These are phyloP conservation scores for Phyto melanocephala DNA, from an alignment of 2,888 invertebrate genomes.

Conservation along the genomic window DNA sequence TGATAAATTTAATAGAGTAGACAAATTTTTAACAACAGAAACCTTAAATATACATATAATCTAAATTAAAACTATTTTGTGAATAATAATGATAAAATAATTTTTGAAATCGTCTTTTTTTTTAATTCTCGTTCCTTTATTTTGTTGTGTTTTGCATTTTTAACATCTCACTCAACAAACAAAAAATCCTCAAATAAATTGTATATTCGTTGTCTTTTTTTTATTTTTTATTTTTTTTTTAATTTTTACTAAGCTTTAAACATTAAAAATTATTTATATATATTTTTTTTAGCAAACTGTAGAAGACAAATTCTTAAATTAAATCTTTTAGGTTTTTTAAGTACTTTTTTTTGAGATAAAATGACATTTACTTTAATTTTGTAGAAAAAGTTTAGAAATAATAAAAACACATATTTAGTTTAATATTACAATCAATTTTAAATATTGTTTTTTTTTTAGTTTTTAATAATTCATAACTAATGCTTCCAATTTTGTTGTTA, in stretches of 20 bases:
- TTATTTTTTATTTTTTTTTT: constrained; percentile 3
- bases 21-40: no score
- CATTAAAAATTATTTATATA: constrained; percentile 14
- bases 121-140: neutral
- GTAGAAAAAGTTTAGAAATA: constrained; percentile 6
- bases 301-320: constrained; percentile 63
- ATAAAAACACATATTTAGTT: constrained; percentile 28
- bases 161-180: neutral
- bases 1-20: no score
- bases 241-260: constrained; percentile 57
- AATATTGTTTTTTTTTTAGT: constrained; percentile 50
- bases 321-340: constrained; percentile 39
- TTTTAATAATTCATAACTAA: constrained; percentile 58
- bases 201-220: constrained; percentile 45
- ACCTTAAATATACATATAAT: no score
- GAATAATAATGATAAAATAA: no score
- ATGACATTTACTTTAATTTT: neutral
- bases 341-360: constrained; percentile 1
- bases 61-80: no score
- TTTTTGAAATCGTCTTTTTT: neutral
- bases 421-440: constrained; percentile 34
- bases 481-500: constrained; percentile 60
- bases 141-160: constrained; percentile 22
- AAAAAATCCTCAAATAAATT: constrained; percentile 20
- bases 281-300: constrained; percentile 53